These are phyloP conservation scores for Sicus ferrugineus DNA, from an alignment of 2,888 invertebrate species.

Conservation along the genomic window DNA sequence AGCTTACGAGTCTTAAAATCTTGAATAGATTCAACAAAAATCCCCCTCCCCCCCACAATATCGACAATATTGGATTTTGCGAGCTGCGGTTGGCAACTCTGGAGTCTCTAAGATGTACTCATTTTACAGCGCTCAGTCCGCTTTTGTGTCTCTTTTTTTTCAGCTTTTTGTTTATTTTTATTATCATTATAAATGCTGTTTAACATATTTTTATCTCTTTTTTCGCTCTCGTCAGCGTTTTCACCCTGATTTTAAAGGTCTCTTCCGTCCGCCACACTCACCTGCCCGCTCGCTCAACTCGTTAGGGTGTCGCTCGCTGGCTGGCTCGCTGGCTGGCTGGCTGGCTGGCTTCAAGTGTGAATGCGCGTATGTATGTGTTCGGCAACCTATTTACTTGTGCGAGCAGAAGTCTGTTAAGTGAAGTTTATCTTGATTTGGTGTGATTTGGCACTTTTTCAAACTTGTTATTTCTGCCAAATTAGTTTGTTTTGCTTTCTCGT, in stretches of 20 bases:
- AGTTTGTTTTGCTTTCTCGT: neutral
- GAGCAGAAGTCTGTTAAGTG: neutral
- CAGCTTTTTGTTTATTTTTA: neutral
- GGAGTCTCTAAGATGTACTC: neutral
- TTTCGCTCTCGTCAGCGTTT: neutral
- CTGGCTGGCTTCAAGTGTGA: neutral
- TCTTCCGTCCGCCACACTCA: slow-evolving; percentile 9
- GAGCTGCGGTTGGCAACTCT: slow-evolving; percentile 4
- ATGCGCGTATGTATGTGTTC: neutral
- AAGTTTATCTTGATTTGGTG: neutral
- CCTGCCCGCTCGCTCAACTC: slow-evolving; percentile 8
- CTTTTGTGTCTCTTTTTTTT: neutral
- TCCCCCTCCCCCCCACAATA: no score
- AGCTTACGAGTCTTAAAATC: neutral
- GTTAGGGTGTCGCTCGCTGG: neutral
- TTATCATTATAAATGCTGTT: neutral
- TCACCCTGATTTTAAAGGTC: neutral
- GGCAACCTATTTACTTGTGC: neutral
- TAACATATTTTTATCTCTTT: neutral
- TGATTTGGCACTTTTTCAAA: neutral
- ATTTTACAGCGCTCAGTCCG: neutral
- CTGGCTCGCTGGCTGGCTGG: no score
- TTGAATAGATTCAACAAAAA: no score
- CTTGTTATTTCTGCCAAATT: neutral
- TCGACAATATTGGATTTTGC: no score